phyloP scores from a whole-genome alignment of 2,113 vertebrate genomes.

The Nettapus auritus region DNA sequence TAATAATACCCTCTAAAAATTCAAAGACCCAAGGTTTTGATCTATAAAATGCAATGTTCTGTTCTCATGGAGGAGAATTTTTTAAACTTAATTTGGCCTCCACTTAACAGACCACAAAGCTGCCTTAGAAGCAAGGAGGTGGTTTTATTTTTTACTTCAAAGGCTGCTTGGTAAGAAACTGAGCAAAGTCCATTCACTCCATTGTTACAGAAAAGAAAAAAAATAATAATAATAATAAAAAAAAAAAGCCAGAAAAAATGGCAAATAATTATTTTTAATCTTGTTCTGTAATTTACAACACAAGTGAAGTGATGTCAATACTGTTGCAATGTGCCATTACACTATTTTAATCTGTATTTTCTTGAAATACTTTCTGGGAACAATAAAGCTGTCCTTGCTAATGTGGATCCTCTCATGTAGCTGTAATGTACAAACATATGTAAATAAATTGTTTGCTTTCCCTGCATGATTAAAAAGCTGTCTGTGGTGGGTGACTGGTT shows the following conservation, averaged over 20 bases:
- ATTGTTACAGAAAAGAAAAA: neutral
- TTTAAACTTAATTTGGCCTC: neutral
- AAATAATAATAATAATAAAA: no score
- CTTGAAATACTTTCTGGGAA: neutral
- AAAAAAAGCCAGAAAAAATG: neutral
- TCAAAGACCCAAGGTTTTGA: neutral
- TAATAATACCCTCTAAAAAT: neutral
- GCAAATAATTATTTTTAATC: neutral
- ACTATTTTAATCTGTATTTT: constrained; percentile 27
- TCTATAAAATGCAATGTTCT: neutral
- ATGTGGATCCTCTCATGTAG: constrained; percentile 44
- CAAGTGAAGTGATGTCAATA: neutral
- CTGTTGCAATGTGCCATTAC: neutral
- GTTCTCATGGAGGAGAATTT: neutral
- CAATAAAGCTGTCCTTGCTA: neutral
- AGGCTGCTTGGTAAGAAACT: neutral
- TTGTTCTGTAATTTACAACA: neutral
- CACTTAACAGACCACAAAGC: neutral
- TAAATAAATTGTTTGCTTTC: constrained; percentile 79
- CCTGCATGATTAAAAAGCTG: constrained; percentile 60
- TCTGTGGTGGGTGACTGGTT: constrained; percentile 9
- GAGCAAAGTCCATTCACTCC: neutral
- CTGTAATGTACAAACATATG: constrained; percentile 68
- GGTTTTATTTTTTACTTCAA: neutral
- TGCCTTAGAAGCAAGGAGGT: neutral